Evolutionary conservation across 2,797 vertebrate species (phyloP), one percentile per base, ranked within the genome.

Genomic region (Lindbergichthys nudifrons): DNA sequence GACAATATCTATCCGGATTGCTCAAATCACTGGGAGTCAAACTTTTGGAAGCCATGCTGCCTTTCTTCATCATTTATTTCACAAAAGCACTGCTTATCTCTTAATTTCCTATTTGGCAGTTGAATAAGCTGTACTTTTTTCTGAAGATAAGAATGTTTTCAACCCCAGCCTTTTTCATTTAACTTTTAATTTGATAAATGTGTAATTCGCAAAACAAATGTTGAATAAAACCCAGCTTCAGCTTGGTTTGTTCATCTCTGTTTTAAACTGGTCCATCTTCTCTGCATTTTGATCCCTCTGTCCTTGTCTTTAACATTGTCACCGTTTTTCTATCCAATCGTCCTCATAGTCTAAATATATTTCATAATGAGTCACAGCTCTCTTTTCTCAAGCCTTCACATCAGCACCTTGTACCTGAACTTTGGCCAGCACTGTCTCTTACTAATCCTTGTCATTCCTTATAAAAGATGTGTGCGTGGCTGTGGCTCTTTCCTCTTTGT

Each of bases 371-470:
- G 46, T 57, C 67, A 42, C 46, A 13, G 70, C 26, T 26, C 26
- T 26, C 26, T 26, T 5, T 26, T 26, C 26, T 26, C 26, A 26
- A 26, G 26, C 26, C 26, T 26, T 26, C 26, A 26, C 26, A 26
- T 26, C 26, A 26, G 26, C 64, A 21, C 48, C n/a, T 0, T 43
- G 41, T 62, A 19, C 9, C 42, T 61, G 32, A 4, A 58, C 67
- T 26, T 73, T 79, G 50, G 58, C 53, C 67, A n/a, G 64, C 21
- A 18, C 63, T 72, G 83, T 81, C 70, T 46, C 46, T 75, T 62
- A 52, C 62, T 69, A 60, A 78, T 84, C 59, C 80, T 65, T 82
- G 73, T 68, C 12, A 71, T 75, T 53, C 81, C 61, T 69, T 58
- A 19, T 71, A 53, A 61, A 43, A 56, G 52, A 77, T 30, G 43